These are phyloP conservation scores for Didymodactylos carnosus DNA, from an alignment of 2,888 invertebrate genomes.

Conservation along the genomic window DNA sequence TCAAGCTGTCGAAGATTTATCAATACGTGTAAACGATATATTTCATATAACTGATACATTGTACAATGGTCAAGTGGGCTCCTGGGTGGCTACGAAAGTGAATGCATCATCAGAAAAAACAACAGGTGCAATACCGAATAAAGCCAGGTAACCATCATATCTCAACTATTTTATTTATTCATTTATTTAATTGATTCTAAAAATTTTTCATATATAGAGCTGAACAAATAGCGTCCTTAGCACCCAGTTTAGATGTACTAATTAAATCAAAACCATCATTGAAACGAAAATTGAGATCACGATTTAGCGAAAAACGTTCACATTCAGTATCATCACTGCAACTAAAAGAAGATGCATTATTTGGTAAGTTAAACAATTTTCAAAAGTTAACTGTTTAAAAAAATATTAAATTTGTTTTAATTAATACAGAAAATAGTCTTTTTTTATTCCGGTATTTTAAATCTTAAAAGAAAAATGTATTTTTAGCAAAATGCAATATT, in stretches of 20 bases:
- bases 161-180: no score
- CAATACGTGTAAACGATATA: background rate
- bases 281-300: background rate
- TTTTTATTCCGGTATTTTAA: no score
- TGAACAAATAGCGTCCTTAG: background rate
- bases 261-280: background rate
- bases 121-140: background rate
- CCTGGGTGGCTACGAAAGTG: conserved; percentile 26
- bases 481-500: no score
- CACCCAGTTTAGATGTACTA: background rate
- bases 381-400: no score
- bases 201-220: no score
- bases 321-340: background rate
- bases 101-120: conserved; percentile 28
- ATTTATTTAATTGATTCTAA: no score
- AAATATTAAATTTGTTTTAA: no score
- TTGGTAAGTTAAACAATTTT: background rate
- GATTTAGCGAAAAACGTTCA: background rate
- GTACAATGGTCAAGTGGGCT: conserved; percentile 84
- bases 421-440: no score
- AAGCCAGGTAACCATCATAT: background rate
- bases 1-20: background rate
- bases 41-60: conserved; percentile 71
- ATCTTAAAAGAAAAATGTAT: no score
- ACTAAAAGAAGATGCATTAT: background rate